Conservation (phyloP, 2,888 invertebrate species). For the Trissolcus brochymenae region DNA sequence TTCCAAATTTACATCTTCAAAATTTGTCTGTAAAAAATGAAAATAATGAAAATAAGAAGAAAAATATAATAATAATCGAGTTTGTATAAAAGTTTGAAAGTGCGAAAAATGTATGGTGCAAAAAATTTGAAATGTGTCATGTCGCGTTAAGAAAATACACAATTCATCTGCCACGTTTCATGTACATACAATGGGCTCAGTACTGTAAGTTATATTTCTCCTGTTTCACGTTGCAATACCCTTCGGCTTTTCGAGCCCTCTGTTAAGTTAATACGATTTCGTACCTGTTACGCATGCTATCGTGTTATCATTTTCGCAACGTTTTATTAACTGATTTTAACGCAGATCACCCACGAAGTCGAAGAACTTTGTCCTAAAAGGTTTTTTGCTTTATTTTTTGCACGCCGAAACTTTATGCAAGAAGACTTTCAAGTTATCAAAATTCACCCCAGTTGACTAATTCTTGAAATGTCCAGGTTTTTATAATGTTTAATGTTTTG, state of each 20-base stretch:
- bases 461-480: too few relatives aligned
- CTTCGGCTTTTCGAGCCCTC: constrained; percentile 17
- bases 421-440: background rate
- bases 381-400: background rate
- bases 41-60: background rate
- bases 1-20: background rate
- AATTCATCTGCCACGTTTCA: constrained; percentile 39
- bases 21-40: background rate
- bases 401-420: constrained; percentile 18
- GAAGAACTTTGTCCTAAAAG: constrained; percentile 30
- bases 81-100: background rate
- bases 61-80: too few relatives aligned
- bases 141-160: constrained; percentile 30
- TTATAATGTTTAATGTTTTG: too few relatives aligned
- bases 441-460: too few relatives aligned
- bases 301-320: constrained; percentile 40
- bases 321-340: constrained; percentile 46
- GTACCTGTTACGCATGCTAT: constrained; percentile 24
- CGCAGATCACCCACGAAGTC: constrained; percentile 42
- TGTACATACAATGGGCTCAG: constrained; percentile 37
- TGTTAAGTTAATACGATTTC: constrained; percentile 25
- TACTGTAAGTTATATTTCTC: constrained; percentile 39
- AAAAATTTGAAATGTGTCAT: constrained; percentile 37
- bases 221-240: constrained; percentile 46
- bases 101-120: constrained; percentile 10